Percentiles rank a stretch among this genome's conserved stretches.
phyloP scores from a whole-genome alignment of 2,113 vertebrate species.

The Pseudorectes ferrugineus region DNA sequence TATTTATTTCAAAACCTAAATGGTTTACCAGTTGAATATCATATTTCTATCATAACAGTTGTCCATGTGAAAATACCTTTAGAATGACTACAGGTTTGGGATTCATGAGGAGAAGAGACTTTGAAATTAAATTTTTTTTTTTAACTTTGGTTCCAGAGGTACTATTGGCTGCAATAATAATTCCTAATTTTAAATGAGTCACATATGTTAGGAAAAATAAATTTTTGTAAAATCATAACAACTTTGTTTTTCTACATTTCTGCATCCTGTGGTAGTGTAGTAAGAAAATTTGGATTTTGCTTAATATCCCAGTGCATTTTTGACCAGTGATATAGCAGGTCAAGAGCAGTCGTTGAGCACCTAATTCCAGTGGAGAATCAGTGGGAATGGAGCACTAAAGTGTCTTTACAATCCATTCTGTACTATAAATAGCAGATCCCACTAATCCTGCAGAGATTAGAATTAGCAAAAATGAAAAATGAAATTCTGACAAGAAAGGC shows the following conservation, averaged over 20 bases:
- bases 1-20: background rate
- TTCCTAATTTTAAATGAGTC: background rate
- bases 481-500: background rate
- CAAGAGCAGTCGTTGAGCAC: background rate
- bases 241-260: background rate
- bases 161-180: background rate
- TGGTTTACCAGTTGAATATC: background rate
- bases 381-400: background rate
- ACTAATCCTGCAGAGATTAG: background rate
- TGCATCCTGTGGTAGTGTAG: background rate
- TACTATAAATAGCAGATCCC: background rate
- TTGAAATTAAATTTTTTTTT: background rate
- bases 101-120: background rate
- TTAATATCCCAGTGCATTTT: background rate
- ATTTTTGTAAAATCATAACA: background rate
- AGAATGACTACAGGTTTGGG: background rate
- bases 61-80: background rate
- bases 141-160: background rate
- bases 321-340: background rate
- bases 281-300: background rate
- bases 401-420: background rate
- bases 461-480: background rate
- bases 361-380: background rate
- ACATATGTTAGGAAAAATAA: background rate
- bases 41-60: background rate